Conservation (phyloP, 1,140 invertebrate species). For the Lasioglossum baleicum region DNA sequence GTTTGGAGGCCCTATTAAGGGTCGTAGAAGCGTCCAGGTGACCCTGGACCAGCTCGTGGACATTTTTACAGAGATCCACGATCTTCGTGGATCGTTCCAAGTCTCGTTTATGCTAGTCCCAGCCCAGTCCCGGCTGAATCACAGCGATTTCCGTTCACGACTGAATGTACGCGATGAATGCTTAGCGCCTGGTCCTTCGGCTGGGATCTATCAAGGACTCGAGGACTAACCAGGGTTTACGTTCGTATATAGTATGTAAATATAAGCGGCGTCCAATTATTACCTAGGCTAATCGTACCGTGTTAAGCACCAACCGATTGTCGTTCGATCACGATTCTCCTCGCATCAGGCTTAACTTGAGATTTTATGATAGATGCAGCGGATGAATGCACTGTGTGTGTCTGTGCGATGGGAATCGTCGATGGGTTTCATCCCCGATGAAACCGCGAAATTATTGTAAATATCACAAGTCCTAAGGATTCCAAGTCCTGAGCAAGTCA, state of each 20-base stretch:
- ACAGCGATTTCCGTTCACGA: background rate
- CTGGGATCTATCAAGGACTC: constrained; percentile 65
- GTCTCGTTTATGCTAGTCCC: background rate
- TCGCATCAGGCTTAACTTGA: background rate
- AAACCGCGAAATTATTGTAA: constrained; percentile 52
- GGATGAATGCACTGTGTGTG: no score
- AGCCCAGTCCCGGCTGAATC: no score
- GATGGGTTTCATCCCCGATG: background rate
- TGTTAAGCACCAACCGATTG: constrained; percentile 49
- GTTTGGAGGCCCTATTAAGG: constrained; percentile 78
- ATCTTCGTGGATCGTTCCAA: background rate
- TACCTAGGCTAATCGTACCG: constrained; percentile 53
- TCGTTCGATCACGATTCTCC: constrained; percentile 44
- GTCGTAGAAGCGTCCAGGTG: background rate
- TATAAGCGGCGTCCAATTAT: constrained; percentile 63
- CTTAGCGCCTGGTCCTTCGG: constrained; percentile 8
- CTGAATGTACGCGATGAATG: background rate
- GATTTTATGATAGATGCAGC: no score
- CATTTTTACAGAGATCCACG: no score
- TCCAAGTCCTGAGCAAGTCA: constrained; percentile 34
- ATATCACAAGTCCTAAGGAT: constrained; percentile 52
- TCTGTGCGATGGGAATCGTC: constrained; percentile 32
- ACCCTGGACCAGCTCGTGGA: background rate
- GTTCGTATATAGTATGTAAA: constrained; percentile 74
- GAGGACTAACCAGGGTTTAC: constrained; percentile 80